A percentile compares a stretch with the other conserved stretches of the same genome.
phyloP scores from a whole-genome alignment of 2,888 invertebrate genomes.

The Acleris sparsana region DNA sequence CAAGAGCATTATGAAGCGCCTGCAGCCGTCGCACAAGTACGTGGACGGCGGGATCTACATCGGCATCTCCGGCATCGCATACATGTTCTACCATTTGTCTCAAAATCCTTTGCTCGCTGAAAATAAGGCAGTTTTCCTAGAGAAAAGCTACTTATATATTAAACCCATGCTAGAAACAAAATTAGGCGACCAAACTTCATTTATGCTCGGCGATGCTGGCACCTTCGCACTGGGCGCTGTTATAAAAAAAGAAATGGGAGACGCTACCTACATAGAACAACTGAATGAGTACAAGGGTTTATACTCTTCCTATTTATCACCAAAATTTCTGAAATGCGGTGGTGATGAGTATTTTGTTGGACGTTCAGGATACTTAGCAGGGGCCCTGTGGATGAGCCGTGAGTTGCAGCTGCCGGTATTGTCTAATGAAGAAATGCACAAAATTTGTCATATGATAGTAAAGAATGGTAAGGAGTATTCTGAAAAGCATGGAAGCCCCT shows the following conservation, averaged over 20 bases:
- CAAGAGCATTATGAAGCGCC: slow-evolving; percentile 61
- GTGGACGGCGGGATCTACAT: slow-evolving; percentile 87
- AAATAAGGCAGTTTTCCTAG: slow-evolving; percentile 75
- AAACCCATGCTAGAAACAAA: slow-evolving; percentile 84
- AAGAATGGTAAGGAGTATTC: slow-evolving; percentile 89
- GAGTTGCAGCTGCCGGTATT: slow-evolving; percentile 76
- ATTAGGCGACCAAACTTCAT: slow-evolving; percentile 86
- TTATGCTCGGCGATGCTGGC: slow-evolving; percentile 91
- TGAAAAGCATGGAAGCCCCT: slow-evolving; percentile 77
- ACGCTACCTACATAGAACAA: slow-evolving; percentile 60
- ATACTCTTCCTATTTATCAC: slow-evolving; percentile 60
- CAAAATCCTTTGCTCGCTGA: slow-evolving; percentile 78
- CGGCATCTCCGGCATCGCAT: slow-evolving; percentile 88
- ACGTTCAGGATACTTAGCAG: slow-evolving; percentile 91
- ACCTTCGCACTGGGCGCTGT: slow-evolving; percentile 88
- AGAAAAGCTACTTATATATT: slow-evolving; percentile 85
- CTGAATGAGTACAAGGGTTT: slow-evolving; percentile 70
- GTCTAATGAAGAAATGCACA: slow-evolving; percentile 76
- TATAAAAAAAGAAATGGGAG: slow-evolving; percentile 80
- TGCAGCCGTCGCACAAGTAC: slow-evolving; percentile 64
- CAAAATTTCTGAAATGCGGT: slow-evolving; percentile 85
- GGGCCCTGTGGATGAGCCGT: slow-evolving; percentile 88
- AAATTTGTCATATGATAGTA: slow-evolving; percentile 87
- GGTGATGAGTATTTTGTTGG: slow-evolving; percentile 95
- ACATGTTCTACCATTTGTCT: slow-evolving; percentile 88